These are phyloP conservation scores for Lagenorhynchus albirostris DNA, from an alignment of 2,113 vertebrate species.

Conservation along the genomic window DNA sequence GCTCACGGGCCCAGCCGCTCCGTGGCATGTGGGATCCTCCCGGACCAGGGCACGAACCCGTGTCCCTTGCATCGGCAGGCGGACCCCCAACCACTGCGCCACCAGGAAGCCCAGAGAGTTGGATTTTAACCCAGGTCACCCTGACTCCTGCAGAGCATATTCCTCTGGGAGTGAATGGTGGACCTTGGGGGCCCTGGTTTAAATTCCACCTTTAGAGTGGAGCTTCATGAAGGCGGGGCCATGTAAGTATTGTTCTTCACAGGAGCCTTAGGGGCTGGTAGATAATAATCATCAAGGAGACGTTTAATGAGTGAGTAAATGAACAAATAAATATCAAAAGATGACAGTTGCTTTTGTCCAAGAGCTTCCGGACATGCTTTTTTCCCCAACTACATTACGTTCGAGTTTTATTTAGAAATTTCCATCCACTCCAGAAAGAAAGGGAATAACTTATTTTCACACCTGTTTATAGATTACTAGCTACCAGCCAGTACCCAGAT, in stretches of 20 bases:
- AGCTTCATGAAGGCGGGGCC: background rate
- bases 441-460: background rate
- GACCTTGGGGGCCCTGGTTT: background rate
- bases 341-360: background rate
- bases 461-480: background rate
- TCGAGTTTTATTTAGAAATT: background rate
- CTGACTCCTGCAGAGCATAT: too few relatives aligned
- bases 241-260: background rate
- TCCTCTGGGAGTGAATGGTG: background rate
- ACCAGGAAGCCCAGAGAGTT: background rate
- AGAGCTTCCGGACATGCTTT: background rate
- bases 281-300: background rate
- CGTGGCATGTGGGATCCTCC: too few relatives aligned
- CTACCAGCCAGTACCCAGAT: background rate
- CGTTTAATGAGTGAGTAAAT: background rate
- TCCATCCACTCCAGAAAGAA: background rate
- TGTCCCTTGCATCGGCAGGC: too few relatives aligned
- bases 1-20: too few relatives aligned
- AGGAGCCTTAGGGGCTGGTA: background rate
- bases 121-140: background rate
- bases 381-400: accelerated
- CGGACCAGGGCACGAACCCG: too few relatives aligned
- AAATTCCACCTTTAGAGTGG: background rate
- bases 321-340: background rate
- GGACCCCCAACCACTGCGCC: too few relatives aligned